Percentiles rank a stretch among this genome's conserved stretches.
Evolutionary conservation across 2,888 invertebrate genomes (phyloP).

Genomic region (Sinopyrophorus schimmeli): DNA sequence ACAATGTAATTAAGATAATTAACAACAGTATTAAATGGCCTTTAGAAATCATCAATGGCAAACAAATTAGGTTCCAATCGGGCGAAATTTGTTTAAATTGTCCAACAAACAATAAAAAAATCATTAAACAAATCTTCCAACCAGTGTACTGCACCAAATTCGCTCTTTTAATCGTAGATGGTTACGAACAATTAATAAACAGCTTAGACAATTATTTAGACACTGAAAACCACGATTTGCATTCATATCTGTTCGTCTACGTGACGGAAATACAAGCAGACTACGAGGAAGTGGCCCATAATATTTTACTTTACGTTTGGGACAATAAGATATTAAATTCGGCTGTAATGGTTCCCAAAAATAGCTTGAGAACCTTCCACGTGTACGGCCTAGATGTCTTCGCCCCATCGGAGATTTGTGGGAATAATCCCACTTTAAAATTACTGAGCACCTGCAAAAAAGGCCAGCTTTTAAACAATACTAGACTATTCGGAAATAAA

Average conservation of each 20-base stretch:
- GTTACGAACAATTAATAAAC: slow-evolving; percentile 16
- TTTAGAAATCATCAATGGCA: slow-evolving; percentile 17
- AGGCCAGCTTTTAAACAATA: slow-evolving; percentile 21
- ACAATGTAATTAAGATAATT: slow-evolving; percentile 6
- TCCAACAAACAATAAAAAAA: neutral
- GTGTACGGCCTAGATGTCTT: slow-evolving; percentile 32
- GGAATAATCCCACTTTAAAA: slow-evolving; percentile 18
- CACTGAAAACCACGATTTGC: slow-evolving; percentile 23
- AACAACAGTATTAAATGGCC: slow-evolving; percentile 14
- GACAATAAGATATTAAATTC: slow-evolving; percentile 27
- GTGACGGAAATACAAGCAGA: slow-evolving; percentile 6
- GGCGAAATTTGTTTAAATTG: slow-evolving; percentile 15
- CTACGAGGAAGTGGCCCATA: slow-evolving; percentile 13
- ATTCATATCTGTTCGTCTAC: slow-evolving; percentile 27
- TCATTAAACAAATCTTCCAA: slow-evolving; percentile 21
- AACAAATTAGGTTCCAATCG: slow-evolving; percentile 18
- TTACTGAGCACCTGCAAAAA: slow-evolving; percentile 26
- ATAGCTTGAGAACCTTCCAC: slow-evolving; percentile 18
- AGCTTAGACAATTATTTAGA: slow-evolving; percentile 10
- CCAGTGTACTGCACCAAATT: slow-evolving; percentile 18
- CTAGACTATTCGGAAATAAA: slow-evolving; percentile 16
- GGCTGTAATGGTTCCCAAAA: slow-evolving; percentile 26
- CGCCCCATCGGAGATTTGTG: slow-evolving; percentile 19
- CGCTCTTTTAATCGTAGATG: slow-evolving; percentile 30
- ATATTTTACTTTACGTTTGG: slow-evolving; percentile 29